phyloP scores from a whole-genome alignment of 2,888 invertebrate species.

The Drosophila ustulata region DNA sequence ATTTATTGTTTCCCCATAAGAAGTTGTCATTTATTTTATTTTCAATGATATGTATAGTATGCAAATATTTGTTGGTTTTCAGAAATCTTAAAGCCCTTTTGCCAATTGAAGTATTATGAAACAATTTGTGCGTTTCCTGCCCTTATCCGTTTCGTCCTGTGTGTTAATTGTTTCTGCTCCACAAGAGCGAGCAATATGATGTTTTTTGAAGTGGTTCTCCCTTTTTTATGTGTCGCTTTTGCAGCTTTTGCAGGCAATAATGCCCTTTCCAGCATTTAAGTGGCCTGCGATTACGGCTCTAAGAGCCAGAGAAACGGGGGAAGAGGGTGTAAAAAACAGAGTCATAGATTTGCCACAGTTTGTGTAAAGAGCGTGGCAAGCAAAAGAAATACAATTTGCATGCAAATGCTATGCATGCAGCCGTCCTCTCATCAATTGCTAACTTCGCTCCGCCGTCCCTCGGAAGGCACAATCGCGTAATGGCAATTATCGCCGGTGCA shows the following conservation, averaged over 20 bases:
- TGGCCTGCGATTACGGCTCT: constrained; percentile 8
- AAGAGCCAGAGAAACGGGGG: not conserved
- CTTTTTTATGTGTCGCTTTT: not conserved
- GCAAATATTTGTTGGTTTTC: too few species aligned
- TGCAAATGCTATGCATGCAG: constrained; percentile 66
- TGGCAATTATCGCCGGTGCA: constrained; percentile 74
- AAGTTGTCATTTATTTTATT: too few species aligned
- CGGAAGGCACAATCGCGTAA: constrained; percentile 32
- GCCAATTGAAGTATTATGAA: not conserved
- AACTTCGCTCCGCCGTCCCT: not conserved
- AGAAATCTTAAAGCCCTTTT: too few species aligned
- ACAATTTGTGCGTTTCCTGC: not conserved
- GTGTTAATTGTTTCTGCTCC: constrained; percentile 13
- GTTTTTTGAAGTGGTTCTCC: constrained; percentile 10
- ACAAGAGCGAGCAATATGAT: constrained; percentile 9
- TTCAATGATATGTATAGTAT: too few species aligned
- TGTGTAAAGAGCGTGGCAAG: constrained; percentile 21
- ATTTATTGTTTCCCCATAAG: too few species aligned
- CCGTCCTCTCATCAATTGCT: constrained; percentile 14
- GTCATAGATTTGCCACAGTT: constrained; percentile 29
- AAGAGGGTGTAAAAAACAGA: not conserved
- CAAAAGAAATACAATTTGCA: constrained; percentile 37
- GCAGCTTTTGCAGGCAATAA: not conserved
- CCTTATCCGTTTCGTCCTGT: not conserved
- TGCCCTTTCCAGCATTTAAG: constrained; percentile 11